A percentile compares a stretch with the other conserved stretches of the same genome.
These are phyloP conservation scores for Hirundichthys speculiger DNA, from an alignment of 2,113 vertebrate species.

Conservation along the genomic window DNA sequence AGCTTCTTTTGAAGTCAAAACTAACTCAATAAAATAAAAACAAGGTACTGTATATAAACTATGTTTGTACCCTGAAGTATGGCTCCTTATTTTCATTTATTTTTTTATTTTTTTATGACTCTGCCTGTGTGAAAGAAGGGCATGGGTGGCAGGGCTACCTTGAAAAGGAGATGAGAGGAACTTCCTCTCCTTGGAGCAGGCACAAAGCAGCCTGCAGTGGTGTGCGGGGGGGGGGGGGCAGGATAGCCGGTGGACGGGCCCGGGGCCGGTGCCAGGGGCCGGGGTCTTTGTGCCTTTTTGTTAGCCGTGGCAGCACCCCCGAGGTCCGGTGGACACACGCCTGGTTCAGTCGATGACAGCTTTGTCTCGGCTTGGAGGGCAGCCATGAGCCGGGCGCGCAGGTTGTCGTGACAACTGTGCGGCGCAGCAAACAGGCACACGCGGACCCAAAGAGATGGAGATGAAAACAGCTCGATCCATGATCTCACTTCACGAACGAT, in stretches of 20 bases:
- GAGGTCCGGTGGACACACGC: constrained; percentile 73
- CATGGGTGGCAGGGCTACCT: constrained; percentile 58
- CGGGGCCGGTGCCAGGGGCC: constrained; percentile 60
- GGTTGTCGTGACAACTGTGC: constrained; percentile 70
- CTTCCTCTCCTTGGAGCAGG: constrained; percentile 71
- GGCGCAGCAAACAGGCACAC: constrained; percentile 34
- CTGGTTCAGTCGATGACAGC: constrained; percentile 69
- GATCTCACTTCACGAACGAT: neutral
- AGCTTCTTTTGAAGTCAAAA: too few relatives aligned
- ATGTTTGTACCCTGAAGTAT: neutral
- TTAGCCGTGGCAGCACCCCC: constrained; percentile 66
- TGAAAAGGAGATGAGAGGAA: constrained; percentile 69
- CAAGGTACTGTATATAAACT: neutral
- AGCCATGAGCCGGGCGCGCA: constrained; percentile 61
- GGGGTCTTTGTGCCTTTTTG: constrained; percentile 73
- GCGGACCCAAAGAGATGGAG: neutral
- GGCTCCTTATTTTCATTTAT: neutral
- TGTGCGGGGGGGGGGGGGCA: constrained; percentile 43
- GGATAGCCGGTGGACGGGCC: constrained; percentile 58
- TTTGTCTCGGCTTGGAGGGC: constrained; percentile 74
- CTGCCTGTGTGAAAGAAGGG: constrained; percentile 39
- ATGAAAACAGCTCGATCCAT: neutral
- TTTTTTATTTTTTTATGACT: neutral
- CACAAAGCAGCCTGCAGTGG: constrained; percentile 69
- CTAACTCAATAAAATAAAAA: too few relatives aligned